A percentile compares a stretch with the other conserved stretches of the same genome.
These are phyloP conservation scores for Rhegmatorhina hoffmannsi DNA, from an alignment of 2,113 vertebrate genomes.

Conservation along the genomic window DNA sequence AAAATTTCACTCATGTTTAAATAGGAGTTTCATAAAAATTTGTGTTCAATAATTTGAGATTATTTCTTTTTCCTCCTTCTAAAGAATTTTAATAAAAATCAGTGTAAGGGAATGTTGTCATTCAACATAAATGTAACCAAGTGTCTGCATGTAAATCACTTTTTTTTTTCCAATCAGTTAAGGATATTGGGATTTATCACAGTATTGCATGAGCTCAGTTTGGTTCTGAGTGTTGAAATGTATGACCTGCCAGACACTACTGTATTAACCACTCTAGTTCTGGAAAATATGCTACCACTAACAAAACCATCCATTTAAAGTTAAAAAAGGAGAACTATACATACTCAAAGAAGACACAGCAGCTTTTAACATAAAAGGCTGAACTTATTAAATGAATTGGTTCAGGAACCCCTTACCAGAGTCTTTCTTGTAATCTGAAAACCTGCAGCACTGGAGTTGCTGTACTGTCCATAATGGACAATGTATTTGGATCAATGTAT, in stretches of 20 bases:
- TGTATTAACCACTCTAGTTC: neutral
- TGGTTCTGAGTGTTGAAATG: neutral
- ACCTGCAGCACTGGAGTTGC: neutral
- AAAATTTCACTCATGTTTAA: neutral
- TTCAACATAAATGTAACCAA: neutral
- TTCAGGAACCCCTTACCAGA: neutral
- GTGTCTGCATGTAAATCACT: neutral
- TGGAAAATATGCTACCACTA: neutral
- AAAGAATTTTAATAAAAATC: neutral
- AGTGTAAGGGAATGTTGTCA: neutral
- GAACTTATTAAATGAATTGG: neutral
- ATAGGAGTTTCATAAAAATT: neutral
- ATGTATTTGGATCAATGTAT: neutral
- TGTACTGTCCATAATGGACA: accelerated
- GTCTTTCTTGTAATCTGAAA: neutral
- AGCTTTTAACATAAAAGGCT: neutral
- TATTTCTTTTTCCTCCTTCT: neutral
- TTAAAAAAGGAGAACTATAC: neutral
- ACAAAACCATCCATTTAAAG: neutral
- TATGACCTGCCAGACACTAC: neutral
- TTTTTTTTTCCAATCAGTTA: neutral
- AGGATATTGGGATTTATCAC: neutral
- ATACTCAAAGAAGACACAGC: neutral
- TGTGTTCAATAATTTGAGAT: neutral
- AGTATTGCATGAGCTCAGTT: neutral